Percentiles rank a stretch among this genome's conserved stretches.
Conservation (phyloP, 2,888 invertebrate genomes). For the Ochlodes sylvanus region DNA sequence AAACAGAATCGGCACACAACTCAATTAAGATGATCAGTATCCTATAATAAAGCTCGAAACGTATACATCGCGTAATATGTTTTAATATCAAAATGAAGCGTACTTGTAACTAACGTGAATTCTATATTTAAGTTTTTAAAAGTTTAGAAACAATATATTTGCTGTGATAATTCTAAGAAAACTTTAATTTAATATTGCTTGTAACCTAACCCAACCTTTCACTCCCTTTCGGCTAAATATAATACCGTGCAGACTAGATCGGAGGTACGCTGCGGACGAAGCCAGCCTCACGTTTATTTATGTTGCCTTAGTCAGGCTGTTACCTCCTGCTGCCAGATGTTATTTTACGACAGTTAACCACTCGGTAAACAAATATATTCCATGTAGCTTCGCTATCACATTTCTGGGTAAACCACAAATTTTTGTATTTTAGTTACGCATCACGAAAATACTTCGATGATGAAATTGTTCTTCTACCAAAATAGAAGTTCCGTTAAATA, state of each 20-base stretch:
- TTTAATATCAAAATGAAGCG: not conserved
- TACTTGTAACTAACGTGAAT: not conserved
- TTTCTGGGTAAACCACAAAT: constrained; percentile 9
- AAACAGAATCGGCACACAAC: constrained; percentile 37
- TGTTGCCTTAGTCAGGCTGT: constrained; percentile 78
- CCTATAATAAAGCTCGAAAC: not conserved
- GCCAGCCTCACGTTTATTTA: constrained; percentile 77
- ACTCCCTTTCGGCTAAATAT: constrained; percentile 44
- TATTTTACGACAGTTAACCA: constrained; percentile 77
- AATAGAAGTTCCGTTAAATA: not conserved
- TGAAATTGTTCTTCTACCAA: not conserved
- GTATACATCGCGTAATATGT: not conserved
- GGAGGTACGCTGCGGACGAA: constrained; percentile 58
- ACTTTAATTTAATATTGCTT: not conserved
- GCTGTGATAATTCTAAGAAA: not conserved
- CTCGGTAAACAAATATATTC: constrained; percentile 64
- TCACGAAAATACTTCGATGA: not conserved
- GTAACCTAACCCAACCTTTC: constrained; percentile 35
- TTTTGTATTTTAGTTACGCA: not conserved
- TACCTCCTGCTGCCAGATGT: constrained; percentile 81
- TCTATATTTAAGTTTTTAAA: not conserved
- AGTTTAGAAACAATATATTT: not conserved
- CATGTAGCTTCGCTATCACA: constrained; percentile 37
- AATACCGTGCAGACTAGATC: constrained; percentile 48
- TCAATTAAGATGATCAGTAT: not conserved